Evolutionary conservation across 2,888 invertebrate species (phyloP), one percentile per base, ranked within the genome.

Genomic region (Scaptomyza caliginosa): DNA sequence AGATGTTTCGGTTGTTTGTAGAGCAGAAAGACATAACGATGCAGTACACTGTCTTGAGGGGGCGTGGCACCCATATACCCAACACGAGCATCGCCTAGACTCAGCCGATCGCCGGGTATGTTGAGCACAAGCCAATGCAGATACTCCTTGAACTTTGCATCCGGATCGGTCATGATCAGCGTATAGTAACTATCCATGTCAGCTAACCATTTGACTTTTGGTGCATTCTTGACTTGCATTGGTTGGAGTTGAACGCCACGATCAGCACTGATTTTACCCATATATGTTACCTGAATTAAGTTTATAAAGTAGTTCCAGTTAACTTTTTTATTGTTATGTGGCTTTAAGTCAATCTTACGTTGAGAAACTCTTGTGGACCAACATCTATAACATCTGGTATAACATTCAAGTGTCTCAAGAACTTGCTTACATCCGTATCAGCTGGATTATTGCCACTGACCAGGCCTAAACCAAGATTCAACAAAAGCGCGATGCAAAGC

Each of bases 51-150:
- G 1, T 81, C 94, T 69, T 94, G 91, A 26, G 97, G 96, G 0
- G 98, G 97, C 30, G 96, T 96, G 21, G 97, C 94, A 19, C 97
- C 97, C 36, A 95, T 91, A 91, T 97, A 98, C 17, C 94, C 94
- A 0, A 95, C 94, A 0, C 97, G 92, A 0, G 93, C 93, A 70
- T 97, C 96, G 8, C 98, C 98, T 7, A 93, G 92, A 0, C 89
- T 82, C 3, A 97, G 88, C 66, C 95, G 92, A 68, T 89, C 91
- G 11, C 95, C 96, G 16, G 95, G 95, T 78, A 98, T 95, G 89
- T 97, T 97, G 17, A 94, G 95, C 0, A 98, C 95, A 16, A 97
- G 91, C 97, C 97, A 98, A 90, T 98, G 97, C 86, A 96, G 95
- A 95, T 96, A 97, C 90, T 98, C 97, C 54, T 96, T 93, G 90